phyloP scores from a whole-genome alignment of 2,113 vertebrate genomes.

The Epinephelus fuscoguttatus region DNA sequence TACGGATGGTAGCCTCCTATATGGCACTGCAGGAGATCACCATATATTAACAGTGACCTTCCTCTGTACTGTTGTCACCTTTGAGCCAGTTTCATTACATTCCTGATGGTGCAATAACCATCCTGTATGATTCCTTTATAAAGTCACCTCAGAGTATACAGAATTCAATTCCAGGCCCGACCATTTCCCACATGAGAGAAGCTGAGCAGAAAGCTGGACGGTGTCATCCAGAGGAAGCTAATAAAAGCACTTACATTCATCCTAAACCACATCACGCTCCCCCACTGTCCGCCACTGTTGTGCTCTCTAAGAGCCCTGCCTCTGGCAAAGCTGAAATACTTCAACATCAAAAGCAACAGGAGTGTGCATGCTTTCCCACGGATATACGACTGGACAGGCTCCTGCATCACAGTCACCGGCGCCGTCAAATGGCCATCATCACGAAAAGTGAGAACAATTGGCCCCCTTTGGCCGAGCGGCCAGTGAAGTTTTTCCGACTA shows the following conservation, averaged over 20 bases:
- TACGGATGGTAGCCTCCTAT: conserved; percentile 54
- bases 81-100: conserved; percentile 73
- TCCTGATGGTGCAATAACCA: conserved; percentile 71
- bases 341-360: conserved; percentile 52
- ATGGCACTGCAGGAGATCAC: conserved; percentile 56
- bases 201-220: conserved; percentile 42
- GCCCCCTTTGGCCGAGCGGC: conserved; percentile 13
- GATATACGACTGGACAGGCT: conserved; percentile 36
- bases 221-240: conserved; percentile 61
- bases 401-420: conserved; percentile 7
- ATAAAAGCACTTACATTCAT: conserved; percentile 69
- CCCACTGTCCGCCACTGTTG: conserved; percentile 52
- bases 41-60: conserved; percentile 76
- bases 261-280: conserved; percentile 57
- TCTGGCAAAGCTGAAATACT: conserved; percentile 41
- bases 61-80: conserved; percentile 68
- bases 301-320: conserved; percentile 50
- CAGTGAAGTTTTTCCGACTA: conserved; percentile 5
- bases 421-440: conserved; percentile 30
- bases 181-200: conserved; percentile 60
- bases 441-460: conserved; percentile 36
- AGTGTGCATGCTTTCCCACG: conserved; percentile 5
- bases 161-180: conserved; percentile 60
- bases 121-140: conserved; percentile 69
- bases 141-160: conserved; percentile 64